Evolutionary conservation across 1,140 invertebrate genomes (phyloP).

Genomic region (Diorhabda elongata): DNA sequence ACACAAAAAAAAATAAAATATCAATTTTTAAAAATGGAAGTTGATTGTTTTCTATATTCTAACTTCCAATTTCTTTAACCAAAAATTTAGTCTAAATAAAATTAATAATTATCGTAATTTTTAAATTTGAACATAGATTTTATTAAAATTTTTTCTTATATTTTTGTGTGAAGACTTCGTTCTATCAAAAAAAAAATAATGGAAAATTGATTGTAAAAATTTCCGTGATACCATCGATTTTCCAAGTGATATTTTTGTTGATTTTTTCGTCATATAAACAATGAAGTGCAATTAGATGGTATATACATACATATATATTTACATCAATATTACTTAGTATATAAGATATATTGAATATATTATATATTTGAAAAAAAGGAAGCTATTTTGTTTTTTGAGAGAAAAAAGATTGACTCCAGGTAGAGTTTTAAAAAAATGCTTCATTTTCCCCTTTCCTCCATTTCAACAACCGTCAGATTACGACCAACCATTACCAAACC

Average conservation of each 20-base stretch:
- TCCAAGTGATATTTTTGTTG: slow-evolving; percentile 29
- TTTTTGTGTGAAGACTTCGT: too few species aligned
- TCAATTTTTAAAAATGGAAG: too few species aligned
- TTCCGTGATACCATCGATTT: slow-evolving; percentile 29
- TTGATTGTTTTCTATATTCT: too few species aligned
- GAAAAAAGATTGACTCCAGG: slow-evolving; percentile 59
- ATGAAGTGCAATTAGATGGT: slow-evolving; percentile 55
- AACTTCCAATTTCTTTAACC: too few species aligned
- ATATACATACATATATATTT: slow-evolving; percentile 53
- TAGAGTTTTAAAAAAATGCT: slow-evolving; percentile 44
- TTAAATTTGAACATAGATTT: too few species aligned
- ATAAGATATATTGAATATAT: slow-evolving; percentile 50
- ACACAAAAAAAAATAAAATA: too few species aligned
- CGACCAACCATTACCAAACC: slow-evolving; percentile 49
- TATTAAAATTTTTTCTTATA: too few species aligned
- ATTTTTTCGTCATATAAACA: slow-evolving; percentile 46
- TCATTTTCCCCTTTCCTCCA: slow-evolving; percentile 41
- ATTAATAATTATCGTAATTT: too few species aligned
- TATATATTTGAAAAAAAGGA: slow-evolving; percentile 49
- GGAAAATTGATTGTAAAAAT: slow-evolving; percentile 27
- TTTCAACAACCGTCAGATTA: slow-evolving; percentile 47
- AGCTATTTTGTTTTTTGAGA: slow-evolving; percentile 51
- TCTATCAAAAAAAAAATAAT: slow-evolving; percentile 3
- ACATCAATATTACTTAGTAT: slow-evolving; percentile 53
- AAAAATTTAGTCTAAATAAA: too few species aligned